Evolutionary conservation across 2,888 invertebrate genomes (phyloP).

Genomic region (Dryadula phaetusa): DNA sequence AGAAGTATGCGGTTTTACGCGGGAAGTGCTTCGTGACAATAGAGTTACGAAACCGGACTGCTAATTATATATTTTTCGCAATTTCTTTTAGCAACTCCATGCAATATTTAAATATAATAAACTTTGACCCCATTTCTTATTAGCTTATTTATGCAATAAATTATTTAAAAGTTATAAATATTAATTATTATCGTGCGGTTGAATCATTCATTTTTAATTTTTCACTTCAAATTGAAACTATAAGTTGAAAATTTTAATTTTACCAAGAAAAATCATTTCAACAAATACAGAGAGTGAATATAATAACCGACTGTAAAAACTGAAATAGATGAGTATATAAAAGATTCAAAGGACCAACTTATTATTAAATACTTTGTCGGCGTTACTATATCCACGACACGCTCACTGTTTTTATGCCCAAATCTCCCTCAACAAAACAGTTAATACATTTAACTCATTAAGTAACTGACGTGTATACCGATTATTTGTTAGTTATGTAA

Average conservation of each 20-base stretch:
- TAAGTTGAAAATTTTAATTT: not conserved
- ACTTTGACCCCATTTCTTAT: conserved; percentile 24
- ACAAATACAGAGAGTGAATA: not conserved
- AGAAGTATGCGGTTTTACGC: conserved; percentile 51
- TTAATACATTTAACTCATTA: not conserved
- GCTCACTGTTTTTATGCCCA: not conserved
- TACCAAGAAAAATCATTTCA: not conserved
- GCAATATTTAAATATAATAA: conserved; percentile 40
- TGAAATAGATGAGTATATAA: too few species aligned
- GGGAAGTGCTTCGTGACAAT: conserved; percentile 66
- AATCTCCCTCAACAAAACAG: not conserved
- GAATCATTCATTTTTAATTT: not conserved
- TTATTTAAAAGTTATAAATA: conserved; percentile 15
- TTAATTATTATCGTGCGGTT: not conserved
- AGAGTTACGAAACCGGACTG: conserved; percentile 57
- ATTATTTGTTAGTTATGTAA: conserved; percentile 20
- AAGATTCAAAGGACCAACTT: too few species aligned
- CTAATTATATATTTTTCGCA: conserved; percentile 63
- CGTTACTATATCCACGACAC: too few species aligned
- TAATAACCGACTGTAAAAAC: too few species aligned
- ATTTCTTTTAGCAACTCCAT: conserved; percentile 35
- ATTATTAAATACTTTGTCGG: too few species aligned
- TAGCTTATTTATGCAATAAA: conserved; percentile 31
- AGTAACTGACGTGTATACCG: not conserved
- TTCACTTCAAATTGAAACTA: not conserved